These are phyloP conservation scores for Cerceris rybyensis DNA, from an alignment of 2,888 invertebrate species.

Conservation along the genomic window DNA sequence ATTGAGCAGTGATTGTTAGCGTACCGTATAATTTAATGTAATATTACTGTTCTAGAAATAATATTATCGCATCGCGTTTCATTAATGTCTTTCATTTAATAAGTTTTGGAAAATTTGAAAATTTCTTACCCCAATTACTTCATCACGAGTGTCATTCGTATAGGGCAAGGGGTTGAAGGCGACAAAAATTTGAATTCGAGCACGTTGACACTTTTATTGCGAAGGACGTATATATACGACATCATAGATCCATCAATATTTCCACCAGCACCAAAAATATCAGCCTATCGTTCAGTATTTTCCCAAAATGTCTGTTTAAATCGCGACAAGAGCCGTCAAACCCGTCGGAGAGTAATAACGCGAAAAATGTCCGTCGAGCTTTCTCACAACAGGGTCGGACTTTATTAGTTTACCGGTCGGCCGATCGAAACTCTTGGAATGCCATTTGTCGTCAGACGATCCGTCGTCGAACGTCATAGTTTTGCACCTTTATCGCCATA, in stretches of 20 bases:
- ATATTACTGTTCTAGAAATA: no score
- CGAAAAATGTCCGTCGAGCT: slow-evolving; percentile 11
- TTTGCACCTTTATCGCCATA: slow-evolving; percentile 67
- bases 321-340: no score
- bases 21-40: no score
- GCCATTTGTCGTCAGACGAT: slow-evolving; percentile 62
- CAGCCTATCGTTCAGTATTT: no score
- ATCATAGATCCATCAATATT: neutral
- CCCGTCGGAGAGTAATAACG: neutral
- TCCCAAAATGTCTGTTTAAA: no score
- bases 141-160: no score
- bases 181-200: neutral
- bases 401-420: slow-evolving; percentile 40
- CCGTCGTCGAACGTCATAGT: slow-evolving; percentile 60
- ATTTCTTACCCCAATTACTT: no score
- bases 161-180: no score
- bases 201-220: neutral
- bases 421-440: slow-evolving; percentile 55
- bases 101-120: no score
- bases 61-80: no score
- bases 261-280: neutral
- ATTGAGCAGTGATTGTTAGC: no score
- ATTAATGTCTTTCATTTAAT: no score
- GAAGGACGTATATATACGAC: neutral
- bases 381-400: slow-evolving; percentile 11